These are phyloP conservation scores for Pterostichus niger DNA, from an alignment of 2,888 invertebrate genomes.

Conservation along the genomic window DNA sequence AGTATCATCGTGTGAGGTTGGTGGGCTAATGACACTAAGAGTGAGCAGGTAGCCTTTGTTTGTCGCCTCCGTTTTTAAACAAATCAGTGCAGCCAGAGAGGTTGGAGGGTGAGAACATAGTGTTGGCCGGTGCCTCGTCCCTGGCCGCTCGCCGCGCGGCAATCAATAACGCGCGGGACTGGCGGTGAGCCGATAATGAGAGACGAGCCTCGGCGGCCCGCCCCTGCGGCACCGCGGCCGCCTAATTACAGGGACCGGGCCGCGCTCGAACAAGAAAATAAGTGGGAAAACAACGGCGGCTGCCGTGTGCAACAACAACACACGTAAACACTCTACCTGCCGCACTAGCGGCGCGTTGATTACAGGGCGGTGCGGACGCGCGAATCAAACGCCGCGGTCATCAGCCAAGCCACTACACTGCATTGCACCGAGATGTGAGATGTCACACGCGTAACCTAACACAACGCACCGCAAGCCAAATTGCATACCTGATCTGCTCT, in stretches of 20 bases:
- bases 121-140: neutral
- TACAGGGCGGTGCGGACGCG: conserved; percentile 39
- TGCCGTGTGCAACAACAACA: conserved; percentile 52
- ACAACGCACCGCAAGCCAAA: no score
- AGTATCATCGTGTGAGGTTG: conserved; percentile 47
- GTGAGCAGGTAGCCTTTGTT: conserved; percentile 65
- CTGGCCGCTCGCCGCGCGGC: conserved; percentile 70
- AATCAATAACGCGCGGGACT: conserved; percentile 77
- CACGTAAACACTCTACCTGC: conserved; percentile 42
- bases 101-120: conserved; percentile 68
- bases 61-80: conserved; percentile 72
- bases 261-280: conserved; percentile 74
- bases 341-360: conserved; percentile 34
- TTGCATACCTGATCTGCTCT: no score
- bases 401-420: conserved; percentile 12
- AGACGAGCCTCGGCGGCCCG: conserved; percentile 75
- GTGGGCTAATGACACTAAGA: neutral
- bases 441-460: conserved; percentile 10
- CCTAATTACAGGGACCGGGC: conserved; percentile 68
- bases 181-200: conserved; percentile 81
- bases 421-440: neutral
- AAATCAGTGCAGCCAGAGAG: conserved; percentile 68
- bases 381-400: conserved; percentile 39
- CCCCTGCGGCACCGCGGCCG: conserved; percentile 68
- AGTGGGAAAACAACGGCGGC: conserved; percentile 75